phyloP scores from a whole-genome alignment of 2,113 vertebrate genomes.

The Trematocara unimaculatum region DNA sequence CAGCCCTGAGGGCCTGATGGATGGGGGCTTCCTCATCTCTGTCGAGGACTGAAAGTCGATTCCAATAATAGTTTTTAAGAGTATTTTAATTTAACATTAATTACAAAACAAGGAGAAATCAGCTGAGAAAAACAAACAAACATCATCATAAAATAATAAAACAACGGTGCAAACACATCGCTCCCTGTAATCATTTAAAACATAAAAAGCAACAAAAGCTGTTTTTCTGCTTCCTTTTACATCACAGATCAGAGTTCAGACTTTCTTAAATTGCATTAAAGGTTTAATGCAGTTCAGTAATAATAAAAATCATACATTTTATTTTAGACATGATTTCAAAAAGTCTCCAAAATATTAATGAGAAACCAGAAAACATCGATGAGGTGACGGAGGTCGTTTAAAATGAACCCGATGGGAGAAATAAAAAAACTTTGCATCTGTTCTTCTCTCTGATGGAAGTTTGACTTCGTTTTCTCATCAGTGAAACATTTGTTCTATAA shows the following conservation, averaged over 20 bases:
- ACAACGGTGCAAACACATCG: background rate
- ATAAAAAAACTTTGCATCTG: no score
- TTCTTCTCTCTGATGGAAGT: no score
- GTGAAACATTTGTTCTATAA: no score
- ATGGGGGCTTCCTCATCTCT: background rate
- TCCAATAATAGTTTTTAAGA: background rate
- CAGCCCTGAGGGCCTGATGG: fast-evolving
- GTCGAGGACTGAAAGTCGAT: background rate
- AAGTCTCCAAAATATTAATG: fast-evolving
- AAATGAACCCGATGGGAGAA: no score
- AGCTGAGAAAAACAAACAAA: background rate
- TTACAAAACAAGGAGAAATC: background rate
- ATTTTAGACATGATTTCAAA: fast-evolving
- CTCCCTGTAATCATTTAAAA: background rate
- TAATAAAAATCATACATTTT: background rate
- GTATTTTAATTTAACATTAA: background rate
- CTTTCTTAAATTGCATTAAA: no score
- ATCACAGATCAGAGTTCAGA: background rate
- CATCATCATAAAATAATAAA: background rate
- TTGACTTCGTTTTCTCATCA: no score
- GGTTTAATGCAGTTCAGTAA: background rate
- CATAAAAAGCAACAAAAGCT: background rate
- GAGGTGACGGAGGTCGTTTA: no score
- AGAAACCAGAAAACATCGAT: fast-evolving
- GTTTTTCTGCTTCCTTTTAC: background rate